phyloP scores from a whole-genome alignment of 2,888 invertebrate genomes.

The Himalopsyche japonica region DNA sequence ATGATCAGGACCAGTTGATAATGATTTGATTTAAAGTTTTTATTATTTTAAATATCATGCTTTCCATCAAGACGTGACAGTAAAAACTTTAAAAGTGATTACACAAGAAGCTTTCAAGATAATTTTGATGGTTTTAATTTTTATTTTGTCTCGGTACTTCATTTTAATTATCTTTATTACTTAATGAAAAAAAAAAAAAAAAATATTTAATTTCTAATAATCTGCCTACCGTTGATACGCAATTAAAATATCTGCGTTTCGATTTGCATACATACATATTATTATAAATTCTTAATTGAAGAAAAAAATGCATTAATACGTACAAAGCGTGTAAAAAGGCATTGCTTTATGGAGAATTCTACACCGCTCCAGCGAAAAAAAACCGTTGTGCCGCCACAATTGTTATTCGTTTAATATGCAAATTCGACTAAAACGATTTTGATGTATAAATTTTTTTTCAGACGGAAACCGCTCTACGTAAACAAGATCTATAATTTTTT shows the following conservation, averaged over 20 bases:
- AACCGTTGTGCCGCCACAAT: background rate
- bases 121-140: too few relatives aligned
- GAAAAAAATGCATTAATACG: background rate
- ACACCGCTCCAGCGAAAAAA: background rate
- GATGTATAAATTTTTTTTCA: background rate
- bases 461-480: background rate
- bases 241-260: background rate
- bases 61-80: too few relatives aligned
- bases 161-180: too few relatives aligned
- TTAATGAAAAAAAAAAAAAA: too few relatives aligned
- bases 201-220: background rate
- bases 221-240: background rate
- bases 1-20: too few relatives aligned
- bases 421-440: constrained; percentile 1
- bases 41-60: too few relatives aligned
- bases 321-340: background rate
- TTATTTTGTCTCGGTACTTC: too few relatives aligned
- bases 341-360: background rate
- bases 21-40: too few relatives aligned
- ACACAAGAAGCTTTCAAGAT: too few relatives aligned
- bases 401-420: background rate
- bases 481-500: background rate
- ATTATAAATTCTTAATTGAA: background rate
- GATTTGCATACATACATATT: background rate
- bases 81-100: too few relatives aligned